phyloP scores from a whole-genome alignment of 2,888 invertebrate genomes.

The Tortricodes alternella region DNA sequence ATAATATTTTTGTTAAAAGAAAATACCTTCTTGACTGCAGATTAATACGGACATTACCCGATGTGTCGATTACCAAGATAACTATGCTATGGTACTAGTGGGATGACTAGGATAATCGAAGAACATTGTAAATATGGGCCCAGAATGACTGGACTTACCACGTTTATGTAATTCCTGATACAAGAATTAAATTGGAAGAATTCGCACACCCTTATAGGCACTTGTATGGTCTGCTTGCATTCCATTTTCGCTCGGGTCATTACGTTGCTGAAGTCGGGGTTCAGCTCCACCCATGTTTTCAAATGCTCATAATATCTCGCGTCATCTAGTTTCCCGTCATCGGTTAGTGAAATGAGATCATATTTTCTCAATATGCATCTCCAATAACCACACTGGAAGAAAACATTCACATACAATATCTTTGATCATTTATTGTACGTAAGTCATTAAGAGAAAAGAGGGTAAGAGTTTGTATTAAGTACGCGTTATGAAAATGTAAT shows the following conservation, averaged over 20 bases:
- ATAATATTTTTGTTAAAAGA: too few relatives aligned
- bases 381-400: conserved; percentile 58
- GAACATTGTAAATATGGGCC: too few relatives aligned
- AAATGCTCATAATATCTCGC: conserved; percentile 57
- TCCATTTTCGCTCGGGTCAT: conserved; percentile 48
- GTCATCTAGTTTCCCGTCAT: conserved; percentile 38
- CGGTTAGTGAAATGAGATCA: conserved; percentile 39
- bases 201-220: conserved; percentile 50
- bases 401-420: background rate
- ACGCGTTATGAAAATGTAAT: too few relatives aligned
- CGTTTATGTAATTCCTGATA: conserved; percentile 49
- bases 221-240: conserved; percentile 46
- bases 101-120: too few relatives aligned
- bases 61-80: too few relatives aligned
- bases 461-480: too few relatives aligned
- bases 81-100: too few relatives aligned
- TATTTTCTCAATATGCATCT: conserved; percentile 56
- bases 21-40: too few relatives aligned
- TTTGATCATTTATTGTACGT: too few relatives aligned
- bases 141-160: conserved; percentile 41
- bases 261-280: conserved; percentile 49
- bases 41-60: too few relatives aligned
- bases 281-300: conserved; percentile 57
- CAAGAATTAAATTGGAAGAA: conserved; percentile 51
- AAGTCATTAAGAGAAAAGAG: too few relatives aligned